Base-by-base conservation (phyloP, 2,113 vertebrate species). In the Aviceda subcristata region DNA sequence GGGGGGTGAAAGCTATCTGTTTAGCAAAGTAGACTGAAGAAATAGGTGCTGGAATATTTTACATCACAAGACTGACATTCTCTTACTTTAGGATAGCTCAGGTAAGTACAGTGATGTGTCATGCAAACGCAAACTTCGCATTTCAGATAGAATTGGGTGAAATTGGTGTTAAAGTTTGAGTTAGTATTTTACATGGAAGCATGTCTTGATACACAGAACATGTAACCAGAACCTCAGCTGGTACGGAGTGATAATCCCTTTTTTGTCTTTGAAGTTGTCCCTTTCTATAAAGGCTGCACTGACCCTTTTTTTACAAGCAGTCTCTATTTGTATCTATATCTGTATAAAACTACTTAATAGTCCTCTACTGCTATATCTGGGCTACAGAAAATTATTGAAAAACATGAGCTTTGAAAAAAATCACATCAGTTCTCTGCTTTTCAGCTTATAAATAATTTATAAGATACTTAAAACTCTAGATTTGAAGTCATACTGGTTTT, bases 91-190 rank as follows among this genome's bases (percentile, higher is more conserved):
- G 15, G 12, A 15, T 39, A 43, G 56, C 45, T 66, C 38, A 41
- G 12, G 7, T 60, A 29, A 81, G 26, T 81, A 38, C 46, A 24
- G 30, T 48, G 83, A 79, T 67, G 30, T 88, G n/a, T 71, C 38
- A 86, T 0, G 1, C n/a, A 57, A 30, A 36, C 0, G 1, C n/a
- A 57, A 30, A 36, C 41, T 62, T 75, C 27, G 30, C 38, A 30
- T 86, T 86, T 86, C 71, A 39, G 45, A 8, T 27, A 75, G 50
- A 74, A 73, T 41, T 82, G 30, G 34, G 36, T 66, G 1, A 75
- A 48, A 72, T 1, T 26, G 15, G 18, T 67, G 21, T 24, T 78
- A 78, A 80, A 73, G 45, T 64, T 64, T 55, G 24, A 74, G 62
- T 48, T 59, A 38, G 19, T 79, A 13, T 56, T 92, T 56, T 81